Conservation (phyloP, 2,888 invertebrate species). For the Zaprionus obscuricornis region DNA sequence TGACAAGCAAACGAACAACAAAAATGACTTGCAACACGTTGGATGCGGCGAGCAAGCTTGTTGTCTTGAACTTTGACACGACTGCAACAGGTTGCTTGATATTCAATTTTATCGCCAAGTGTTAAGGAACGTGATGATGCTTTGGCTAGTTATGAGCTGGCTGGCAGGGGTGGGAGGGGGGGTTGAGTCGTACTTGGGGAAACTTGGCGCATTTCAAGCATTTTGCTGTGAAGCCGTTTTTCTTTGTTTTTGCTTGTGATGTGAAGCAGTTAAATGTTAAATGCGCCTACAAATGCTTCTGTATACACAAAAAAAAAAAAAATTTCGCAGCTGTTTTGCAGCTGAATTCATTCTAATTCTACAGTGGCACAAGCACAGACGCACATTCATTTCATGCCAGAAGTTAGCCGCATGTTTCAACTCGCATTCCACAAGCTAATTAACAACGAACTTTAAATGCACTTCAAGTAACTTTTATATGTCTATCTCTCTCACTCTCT, state of each 20-base stretch:
- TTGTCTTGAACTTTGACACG: conserved; percentile 44
- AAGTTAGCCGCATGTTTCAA: too few relatives aligned
- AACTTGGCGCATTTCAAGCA: too few relatives aligned
- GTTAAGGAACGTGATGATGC: too few relatives aligned
- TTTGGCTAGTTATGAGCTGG: too few relatives aligned
- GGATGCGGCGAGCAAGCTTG: conserved; percentile 2
- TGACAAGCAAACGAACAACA: too few relatives aligned
- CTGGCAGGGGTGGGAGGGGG: not conserved
- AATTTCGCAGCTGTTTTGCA: conserved; percentile 34
- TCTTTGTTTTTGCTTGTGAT: too few relatives aligned
- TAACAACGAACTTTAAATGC: not conserved
- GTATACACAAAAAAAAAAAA: too few relatives aligned
- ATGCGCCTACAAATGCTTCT: too few relatives aligned
- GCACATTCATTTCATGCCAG: conserved; percentile 5
- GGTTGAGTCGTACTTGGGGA: too few relatives aligned
- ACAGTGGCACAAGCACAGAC: not conserved
- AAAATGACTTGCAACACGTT: conserved; percentile 38
- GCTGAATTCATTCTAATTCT: conserved; percentile 10
- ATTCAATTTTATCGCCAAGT: not conserved
- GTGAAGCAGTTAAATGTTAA: too few relatives aligned
- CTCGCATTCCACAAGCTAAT: too few relatives aligned
- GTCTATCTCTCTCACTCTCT: too few relatives aligned
- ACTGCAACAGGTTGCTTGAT: conserved; percentile 44
- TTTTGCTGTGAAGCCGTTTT: not conserved
- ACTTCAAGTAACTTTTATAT: not conserved